Percentiles rank a stretch among this genome's conserved stretches.
Evolutionary conservation across 1,140 invertebrate species (phyloP).

Genomic region (Drosophila equinoxialis): DNA sequence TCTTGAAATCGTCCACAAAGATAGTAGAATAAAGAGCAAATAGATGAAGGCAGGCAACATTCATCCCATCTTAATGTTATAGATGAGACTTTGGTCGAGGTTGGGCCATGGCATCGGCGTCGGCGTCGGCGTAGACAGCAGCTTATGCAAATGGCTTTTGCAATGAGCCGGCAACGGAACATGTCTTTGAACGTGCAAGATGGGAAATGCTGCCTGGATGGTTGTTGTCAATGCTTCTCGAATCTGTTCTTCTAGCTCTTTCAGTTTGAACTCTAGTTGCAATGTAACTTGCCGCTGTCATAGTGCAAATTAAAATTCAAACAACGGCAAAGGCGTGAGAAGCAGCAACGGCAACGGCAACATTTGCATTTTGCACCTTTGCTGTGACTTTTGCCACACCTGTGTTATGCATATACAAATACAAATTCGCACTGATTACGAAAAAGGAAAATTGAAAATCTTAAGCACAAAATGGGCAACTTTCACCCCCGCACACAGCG

Average conservation of each 20-base stretch:
- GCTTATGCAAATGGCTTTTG: conserved; percentile 77
- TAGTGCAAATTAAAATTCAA: conserved; percentile 75
- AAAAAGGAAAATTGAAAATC: conserved; percentile 78
- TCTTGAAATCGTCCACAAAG: conserved; percentile 1
- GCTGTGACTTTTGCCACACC: conserved; percentile 73
- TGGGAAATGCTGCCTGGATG: conserved; percentile 38
- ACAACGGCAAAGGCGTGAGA: conserved; percentile 47
- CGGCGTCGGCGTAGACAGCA: conserved; percentile 2
- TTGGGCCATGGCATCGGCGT: background rate
- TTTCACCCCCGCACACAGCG: background rate
- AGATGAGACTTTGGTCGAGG: background rate
- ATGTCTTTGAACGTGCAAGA: conserved; percentile 62
- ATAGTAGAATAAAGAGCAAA: background rate
- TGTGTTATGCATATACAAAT: conserved; percentile 56
- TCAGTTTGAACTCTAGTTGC: conserved; percentile 34
- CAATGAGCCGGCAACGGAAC: conserved; percentile 65
- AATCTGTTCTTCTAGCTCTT: background rate
- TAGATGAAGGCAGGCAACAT: conserved; percentile 1
- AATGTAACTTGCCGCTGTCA: conserved; percentile 53
- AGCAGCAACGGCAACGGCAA: conserved; percentile 53
- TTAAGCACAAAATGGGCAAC: conserved; percentile 60
- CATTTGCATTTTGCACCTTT: conserved; percentile 76
- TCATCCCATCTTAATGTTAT: conserved; percentile 4
- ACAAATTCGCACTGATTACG: conserved; percentile 66
- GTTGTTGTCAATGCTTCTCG: conserved; percentile 23